Evolutionary conservation across 2,113 vertebrate species (phyloP), one percentile per base, ranked within the genome.

Genomic region (Forbesichthys agassizii): DNA sequence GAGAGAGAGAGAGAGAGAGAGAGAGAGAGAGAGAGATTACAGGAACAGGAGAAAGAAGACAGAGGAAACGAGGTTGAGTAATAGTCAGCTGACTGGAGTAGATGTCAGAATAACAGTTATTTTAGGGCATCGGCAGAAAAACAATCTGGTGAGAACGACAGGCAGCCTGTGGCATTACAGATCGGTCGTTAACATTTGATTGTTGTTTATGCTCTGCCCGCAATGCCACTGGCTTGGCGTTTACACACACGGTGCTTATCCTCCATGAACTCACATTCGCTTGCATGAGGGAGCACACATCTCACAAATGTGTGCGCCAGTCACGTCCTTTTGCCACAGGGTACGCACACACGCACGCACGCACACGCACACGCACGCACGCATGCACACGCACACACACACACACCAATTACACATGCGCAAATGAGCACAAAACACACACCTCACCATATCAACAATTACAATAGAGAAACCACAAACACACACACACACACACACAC

Each of bases 121-220:
- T 72, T 79, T 57, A 59, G 59, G 61, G 36, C 48, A 57, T 16
- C 18, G 55, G 13, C 8, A 10, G 55, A 10, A 57, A 80, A 69
- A 81, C 66, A 72, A 71, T 78, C 68, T 60, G 61, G 33, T 61
- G 48, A 62, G 51, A 74, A 66, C 27, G 27, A 27, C 27, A 27
- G 27, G 27, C 27, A 33, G 74, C 33, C 16, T 62, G 65, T 13
- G 27, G 67, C 77, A 83, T 87, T 74, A 84, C 6, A 49, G 64
- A 48, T 73, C 59, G 14, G 8, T 86, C 73, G 53, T 86, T 82
- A 85, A 83, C 82, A 83, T 88, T 85, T 86, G 75, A 83, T 86
- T 84, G 83, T 73, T 82, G 78, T 84, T 89, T 82, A 86, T 84
- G 67, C 58, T 78, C 27, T 72, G 48, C 69, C 66, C 80, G 75